Base-by-base conservation (phyloP, 2,888 invertebrate genomes). In the Chouioia cunea region DNA sequence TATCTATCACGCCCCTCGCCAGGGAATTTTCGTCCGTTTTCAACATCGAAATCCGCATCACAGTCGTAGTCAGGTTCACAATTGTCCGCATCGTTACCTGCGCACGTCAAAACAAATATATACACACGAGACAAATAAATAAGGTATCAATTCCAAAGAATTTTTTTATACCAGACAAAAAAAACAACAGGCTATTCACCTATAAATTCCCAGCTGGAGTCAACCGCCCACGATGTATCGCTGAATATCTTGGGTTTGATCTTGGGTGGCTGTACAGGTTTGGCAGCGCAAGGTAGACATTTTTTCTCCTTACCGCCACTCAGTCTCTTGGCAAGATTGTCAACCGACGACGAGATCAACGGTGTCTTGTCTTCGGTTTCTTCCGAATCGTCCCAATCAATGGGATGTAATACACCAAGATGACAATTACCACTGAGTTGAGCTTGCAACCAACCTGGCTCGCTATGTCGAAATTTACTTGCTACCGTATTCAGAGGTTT, bases 171-270 rank as follows among this genome's bases (percentile, higher is more conserved):
- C 2, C 50, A 16, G 15, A 4, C 3, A 12, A 2, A 18, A 43
- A 18, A 43, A 18, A n/a, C 47, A 47, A 8, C 2, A 4, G 14
- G 18, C 18, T 50, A 73, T 57, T n/a, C 44, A 89, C 93, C 92
- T 86, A 94, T 93, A 84, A 95, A 96, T 85, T 95, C 94, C 95
- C 95, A 95, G 86, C 95, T 94, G 79, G 94, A 94, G 86, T 95
- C 95, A 72, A 96, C 90, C 75, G 93, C 91, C 95, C 95, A 95
- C 72, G 92, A 90, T 16, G 86, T 85, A 56, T 87, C 87, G 65
- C 83, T 86, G 73, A 85, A 83, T 22, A 83, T 82, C 68, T 84
- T 86, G 22, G 83, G 81, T 60, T 80, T 83, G 77, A 92, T 89
- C 76, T 89, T 88, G 0, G 93, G 93, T 1, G 93, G 91, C 80